These are phyloP conservation scores for Mus spretus DNA, from an alignment of 2,797 vertebrate genomes.

Conservation along the genomic window DNA sequence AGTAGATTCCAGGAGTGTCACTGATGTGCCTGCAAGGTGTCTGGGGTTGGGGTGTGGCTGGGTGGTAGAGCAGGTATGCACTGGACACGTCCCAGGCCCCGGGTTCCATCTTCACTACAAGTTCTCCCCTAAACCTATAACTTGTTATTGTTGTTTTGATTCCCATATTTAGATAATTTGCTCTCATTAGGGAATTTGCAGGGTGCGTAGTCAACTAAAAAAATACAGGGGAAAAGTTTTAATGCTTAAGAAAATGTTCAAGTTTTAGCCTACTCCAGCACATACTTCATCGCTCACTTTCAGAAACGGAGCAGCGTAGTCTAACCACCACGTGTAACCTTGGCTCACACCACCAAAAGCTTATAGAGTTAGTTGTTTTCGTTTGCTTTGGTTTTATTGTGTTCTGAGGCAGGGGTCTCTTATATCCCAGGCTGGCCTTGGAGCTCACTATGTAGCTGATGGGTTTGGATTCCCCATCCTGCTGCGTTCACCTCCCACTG, in stretches of 20 bases:
- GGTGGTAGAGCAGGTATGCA: neutral
- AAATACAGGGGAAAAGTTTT: neutral
- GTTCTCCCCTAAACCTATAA: neutral
- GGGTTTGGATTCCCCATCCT: neutral
- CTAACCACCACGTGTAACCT: neutral
- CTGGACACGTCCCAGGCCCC: neutral
- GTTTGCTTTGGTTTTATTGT: neutral
- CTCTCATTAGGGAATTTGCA: neutral
- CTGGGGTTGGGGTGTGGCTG: neutral
- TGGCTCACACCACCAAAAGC: neutral
- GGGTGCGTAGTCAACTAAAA: neutral
- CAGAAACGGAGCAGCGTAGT: neutral
- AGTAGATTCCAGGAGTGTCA: neutral
- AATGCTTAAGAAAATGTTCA: slow-evolving; percentile 20
- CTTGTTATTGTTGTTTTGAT: slow-evolving; percentile 18
- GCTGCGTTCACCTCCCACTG: no score
- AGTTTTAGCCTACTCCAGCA: neutral
- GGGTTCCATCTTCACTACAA: neutral
- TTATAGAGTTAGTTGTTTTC: neutral
- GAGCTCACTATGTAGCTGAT: neutral
- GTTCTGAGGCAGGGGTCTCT: no score
- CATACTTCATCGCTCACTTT: slow-evolving; percentile 8
- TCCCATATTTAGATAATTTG: slow-evolving; percentile 28
- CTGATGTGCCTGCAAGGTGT: neutral
- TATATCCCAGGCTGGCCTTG: neutral